Conservation (phyloP, 2,888 invertebrate genomes). For the Campoletis raptor region DNA sequence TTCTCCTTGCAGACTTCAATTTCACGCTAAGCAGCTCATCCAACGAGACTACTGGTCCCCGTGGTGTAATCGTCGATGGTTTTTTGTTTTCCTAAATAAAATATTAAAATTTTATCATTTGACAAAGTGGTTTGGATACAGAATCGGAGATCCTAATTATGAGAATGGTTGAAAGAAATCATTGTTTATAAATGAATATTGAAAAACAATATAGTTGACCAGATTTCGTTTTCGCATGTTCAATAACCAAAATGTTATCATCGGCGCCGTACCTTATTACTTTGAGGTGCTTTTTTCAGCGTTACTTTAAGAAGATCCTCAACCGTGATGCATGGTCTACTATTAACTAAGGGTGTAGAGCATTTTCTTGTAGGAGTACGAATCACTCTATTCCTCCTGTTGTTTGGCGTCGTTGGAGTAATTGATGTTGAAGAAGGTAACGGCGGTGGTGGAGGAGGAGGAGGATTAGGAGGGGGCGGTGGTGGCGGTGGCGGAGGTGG, state of each 20-base stretch:
- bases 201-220: not conserved
- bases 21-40: conserved; percentile 83
- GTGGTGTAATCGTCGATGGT: conserved; percentile 71
- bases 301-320: conserved; percentile 83
- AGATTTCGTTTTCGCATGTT: not conserved
- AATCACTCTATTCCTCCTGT: conserved; percentile 61
- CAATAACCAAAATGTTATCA: not conserved
- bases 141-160: not conserved
- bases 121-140: not conserved
- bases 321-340: conserved; percentile 81
- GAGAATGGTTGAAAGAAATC: not conserved
- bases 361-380: conserved; percentile 75
- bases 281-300: conserved; percentile 80
- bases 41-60: conserved; percentile 80
- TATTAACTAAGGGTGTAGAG: conserved; percentile 74
- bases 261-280: conserved; percentile 73
- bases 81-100: conserved; percentile 75
- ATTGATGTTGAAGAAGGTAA: conserved; percentile 59
- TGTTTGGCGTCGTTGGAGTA: conserved; percentile 73
- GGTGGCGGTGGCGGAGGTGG: conserved; percentile 72
- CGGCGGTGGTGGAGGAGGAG: conserved; percentile 68
- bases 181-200: not conserved
- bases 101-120: not conserved
- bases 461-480: conserved; percentile 65
- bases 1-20: conserved; percentile 79